Conservation (phyloP, 2,888 invertebrate species). For the Sympetrum striolatum region DNA sequence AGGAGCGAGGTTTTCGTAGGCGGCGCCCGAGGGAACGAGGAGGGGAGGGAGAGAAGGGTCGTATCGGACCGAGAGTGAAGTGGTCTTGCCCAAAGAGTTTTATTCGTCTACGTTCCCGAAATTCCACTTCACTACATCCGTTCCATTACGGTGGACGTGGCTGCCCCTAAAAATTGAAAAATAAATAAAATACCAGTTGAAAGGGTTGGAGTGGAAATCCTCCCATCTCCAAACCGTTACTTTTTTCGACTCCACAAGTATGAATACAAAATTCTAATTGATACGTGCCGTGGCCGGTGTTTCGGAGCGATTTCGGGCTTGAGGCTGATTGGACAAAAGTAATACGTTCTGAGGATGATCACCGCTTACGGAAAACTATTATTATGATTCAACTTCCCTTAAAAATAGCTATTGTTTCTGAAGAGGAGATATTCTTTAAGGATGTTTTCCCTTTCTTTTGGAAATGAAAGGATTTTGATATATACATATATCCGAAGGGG, state of each 20-base stretch:
- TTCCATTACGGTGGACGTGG: slow-evolving; percentile 16
- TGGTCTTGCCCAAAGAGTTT: neutral
- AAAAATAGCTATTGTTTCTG: neutral
- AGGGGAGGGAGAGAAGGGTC: neutral
- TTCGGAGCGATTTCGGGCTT: neutral
- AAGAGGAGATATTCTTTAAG: neutral
- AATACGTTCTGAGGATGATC: neutral
- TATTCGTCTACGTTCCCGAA: neutral
- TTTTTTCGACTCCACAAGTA: neutral
- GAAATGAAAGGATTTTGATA: neutral
- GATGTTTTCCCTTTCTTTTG: neutral
- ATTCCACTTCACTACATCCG: slow-evolving; percentile 33
- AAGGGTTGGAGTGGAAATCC: neutral
- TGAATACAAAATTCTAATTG: slow-evolving; percentile 40
- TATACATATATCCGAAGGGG: neutral
- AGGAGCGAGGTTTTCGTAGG: neutral
- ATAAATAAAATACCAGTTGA: neutral
- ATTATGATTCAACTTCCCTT: neutral
- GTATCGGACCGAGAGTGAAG: neutral
- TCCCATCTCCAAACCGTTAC: neutral
- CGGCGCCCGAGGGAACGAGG: neutral
- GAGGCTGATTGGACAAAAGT: slow-evolving; percentile 27
- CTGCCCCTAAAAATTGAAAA: neutral
- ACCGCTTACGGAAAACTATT: slow-evolving; percentile 4
- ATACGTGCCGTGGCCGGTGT: neutral